phyloP scores from a whole-genome alignment of 2,797 vertebrate genomes.

The Sebastes wilsoni region DNA sequence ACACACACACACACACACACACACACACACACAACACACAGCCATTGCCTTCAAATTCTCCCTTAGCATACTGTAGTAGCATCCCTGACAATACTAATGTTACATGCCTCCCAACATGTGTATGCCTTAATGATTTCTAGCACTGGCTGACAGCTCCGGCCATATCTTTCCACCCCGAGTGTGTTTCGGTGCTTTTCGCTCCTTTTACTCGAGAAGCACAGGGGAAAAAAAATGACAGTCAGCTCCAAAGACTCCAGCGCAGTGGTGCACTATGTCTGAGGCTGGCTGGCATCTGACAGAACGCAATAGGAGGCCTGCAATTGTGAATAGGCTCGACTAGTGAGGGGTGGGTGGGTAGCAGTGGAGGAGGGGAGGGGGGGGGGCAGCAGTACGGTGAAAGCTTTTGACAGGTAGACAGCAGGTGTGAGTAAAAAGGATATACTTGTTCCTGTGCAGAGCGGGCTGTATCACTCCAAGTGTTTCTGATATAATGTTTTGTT shows the following conservation, averaged over 20 bases:
- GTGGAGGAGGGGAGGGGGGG: constrained; percentile 28
- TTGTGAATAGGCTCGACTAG: constrained; percentile 58
- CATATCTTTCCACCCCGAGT: constrained; percentile 33
- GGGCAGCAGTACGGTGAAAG: constrained; percentile 48
- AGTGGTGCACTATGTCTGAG: constrained; percentile 70
- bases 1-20: no score
- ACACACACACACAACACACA: neutral
- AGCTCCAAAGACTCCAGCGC: constrained; percentile 64
- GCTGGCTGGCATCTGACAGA: constrained; percentile 74
- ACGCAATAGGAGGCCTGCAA: constrained; percentile 59
- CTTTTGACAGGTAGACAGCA: constrained; percentile 74
- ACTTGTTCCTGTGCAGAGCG: constrained; percentile 39
- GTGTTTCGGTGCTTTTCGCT: constrained; percentile 36
- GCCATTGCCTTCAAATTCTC: neutral
- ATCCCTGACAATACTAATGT: constrained; percentile 50
- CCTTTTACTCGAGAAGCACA: constrained; percentile 44
- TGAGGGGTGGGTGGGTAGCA: constrained; percentile 22
- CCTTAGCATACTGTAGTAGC: constrained; percentile 7
- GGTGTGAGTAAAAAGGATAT: constrained; percentile 68
- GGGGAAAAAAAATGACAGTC: constrained; percentile 67
- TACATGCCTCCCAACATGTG: constrained; percentile 56
- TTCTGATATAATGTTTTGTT: constrained; percentile 27
- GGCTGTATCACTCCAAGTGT: constrained; percentile 36
- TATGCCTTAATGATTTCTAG: constrained; percentile 61
- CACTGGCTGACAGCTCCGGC: constrained; percentile 54